Percentiles rank a stretch among this genome's conserved stretches.
Conservation (phyloP, 2,113 vertebrate genomes). For the Podarcis cretensis region DNA sequence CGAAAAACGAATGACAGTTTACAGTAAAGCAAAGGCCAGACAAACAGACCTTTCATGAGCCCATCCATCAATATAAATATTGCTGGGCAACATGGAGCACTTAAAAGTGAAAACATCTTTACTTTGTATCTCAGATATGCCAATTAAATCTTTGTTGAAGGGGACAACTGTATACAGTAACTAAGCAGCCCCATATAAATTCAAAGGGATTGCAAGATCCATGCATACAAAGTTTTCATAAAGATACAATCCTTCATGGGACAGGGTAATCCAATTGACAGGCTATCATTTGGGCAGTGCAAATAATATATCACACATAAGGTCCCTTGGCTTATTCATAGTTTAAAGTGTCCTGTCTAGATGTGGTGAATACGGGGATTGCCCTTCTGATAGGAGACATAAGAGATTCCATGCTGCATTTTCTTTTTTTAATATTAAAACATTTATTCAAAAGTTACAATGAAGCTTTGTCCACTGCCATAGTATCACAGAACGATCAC, state of each 20-base stretch:
- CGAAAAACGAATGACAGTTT: slow-evolving; percentile 45
- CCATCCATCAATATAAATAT: slow-evolving; percentile 27
- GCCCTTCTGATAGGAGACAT: too few species aligned
- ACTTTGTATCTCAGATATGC: not conserved
- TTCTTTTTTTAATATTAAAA: too few species aligned
- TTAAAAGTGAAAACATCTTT: not conserved
- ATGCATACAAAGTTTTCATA: not conserved
- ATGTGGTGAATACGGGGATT: not conserved
- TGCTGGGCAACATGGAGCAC: not conserved
- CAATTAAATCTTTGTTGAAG: not conserved
- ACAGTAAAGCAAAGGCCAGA: not conserved
- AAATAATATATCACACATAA: not conserved
- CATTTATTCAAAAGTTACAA: too few species aligned
- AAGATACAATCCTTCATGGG: too few species aligned
- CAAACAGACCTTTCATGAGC: slow-evolving; percentile 4
- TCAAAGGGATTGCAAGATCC: not conserved
- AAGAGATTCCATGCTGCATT: too few species aligned
- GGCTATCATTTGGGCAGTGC: not conserved
- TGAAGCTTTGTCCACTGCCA: too few species aligned
- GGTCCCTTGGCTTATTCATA: not conserved
- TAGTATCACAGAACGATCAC: too few species aligned
- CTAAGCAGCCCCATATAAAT: not conserved
- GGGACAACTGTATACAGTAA: not conserved
- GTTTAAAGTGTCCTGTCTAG: not conserved
- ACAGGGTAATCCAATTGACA: not conserved